phyloP scores from a whole-genome alignment of 2,888 invertebrate species.

The Candidula unifasciata region DNA sequence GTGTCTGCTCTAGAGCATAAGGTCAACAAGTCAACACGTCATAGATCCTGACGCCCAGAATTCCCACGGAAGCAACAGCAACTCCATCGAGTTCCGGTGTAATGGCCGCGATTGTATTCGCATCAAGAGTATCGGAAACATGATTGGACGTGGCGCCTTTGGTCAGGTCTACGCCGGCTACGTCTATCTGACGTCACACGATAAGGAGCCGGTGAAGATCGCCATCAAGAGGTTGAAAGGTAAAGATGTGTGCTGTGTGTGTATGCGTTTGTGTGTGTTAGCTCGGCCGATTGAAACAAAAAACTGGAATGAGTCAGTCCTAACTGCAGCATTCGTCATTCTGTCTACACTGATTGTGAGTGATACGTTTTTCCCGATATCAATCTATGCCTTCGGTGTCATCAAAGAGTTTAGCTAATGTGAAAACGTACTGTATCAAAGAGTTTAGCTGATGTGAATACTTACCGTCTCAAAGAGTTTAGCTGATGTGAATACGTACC shows the following conservation, averaged over 20 bases:
- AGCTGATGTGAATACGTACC: no score
- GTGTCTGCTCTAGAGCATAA: background rate
- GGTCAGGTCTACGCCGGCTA: conserved; percentile 59
- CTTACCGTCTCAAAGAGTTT: no score
- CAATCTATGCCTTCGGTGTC: no score
- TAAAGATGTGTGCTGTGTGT: background rate
- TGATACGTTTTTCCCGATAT: no score
- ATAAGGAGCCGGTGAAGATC: conserved; percentile 44
- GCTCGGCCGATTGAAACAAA: no score
- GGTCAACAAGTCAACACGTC: background rate
- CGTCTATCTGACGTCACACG: conserved; percentile 36
- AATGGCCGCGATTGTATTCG: conserved; percentile 31
- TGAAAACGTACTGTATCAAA: no score
- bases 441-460: no score
- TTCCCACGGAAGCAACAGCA: conserved; percentile 19
- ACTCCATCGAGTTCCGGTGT: conserved; percentile 23
- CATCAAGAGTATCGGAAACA: conserved; percentile 52
- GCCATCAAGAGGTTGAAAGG: conserved; percentile 53
- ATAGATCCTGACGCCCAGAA: conserved; percentile 14
- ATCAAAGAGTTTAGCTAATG: no score
- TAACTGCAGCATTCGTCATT: no score
- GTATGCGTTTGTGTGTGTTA: no score
- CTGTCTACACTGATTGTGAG: no score
- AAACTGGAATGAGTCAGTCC: no score
- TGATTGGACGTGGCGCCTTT: conserved; percentile 61